phyloP scores from a whole-genome alignment of 1,140 invertebrate genomes.

The Nebria ingens region DNA sequence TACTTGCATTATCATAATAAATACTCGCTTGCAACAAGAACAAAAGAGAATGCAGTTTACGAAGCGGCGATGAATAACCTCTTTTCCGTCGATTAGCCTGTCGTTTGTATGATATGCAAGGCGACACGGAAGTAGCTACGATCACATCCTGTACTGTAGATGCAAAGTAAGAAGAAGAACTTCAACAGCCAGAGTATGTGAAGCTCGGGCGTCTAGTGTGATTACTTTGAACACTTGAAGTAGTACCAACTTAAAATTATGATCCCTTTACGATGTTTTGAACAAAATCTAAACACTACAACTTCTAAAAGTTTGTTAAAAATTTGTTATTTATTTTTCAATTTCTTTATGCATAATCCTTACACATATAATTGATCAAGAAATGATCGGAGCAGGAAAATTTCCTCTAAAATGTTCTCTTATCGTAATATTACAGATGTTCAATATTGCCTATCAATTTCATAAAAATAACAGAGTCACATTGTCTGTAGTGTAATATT shows the following conservation, averaged over 20 bases:
- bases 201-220: constrained; percentile 6
- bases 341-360: no score
- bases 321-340: no score
- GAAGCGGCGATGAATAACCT: neutral
- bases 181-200: neutral
- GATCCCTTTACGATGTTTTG: constrained; percentile 4
- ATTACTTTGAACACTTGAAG: constrained; percentile 3
- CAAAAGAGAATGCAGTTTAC: neutral
- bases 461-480: no score
- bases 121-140: neutral
- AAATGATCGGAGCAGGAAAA: no score
- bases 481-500: no score
- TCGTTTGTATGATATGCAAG: neutral
- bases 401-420: no score
- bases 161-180: neutral
- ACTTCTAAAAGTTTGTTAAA: no score
- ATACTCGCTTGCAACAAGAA: neutral
- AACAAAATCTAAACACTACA: neutral
- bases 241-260: constrained; percentile 6
- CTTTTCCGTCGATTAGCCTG: neutral
- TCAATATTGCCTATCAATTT: no score
- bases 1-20: neutral
- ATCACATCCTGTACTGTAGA: neutral
- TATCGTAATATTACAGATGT: no score
- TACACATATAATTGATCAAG: no score